These are phyloP conservation scores for Agrochola lychnidis DNA, from an alignment of 2,888 invertebrate species.

Conservation along the genomic window DNA sequence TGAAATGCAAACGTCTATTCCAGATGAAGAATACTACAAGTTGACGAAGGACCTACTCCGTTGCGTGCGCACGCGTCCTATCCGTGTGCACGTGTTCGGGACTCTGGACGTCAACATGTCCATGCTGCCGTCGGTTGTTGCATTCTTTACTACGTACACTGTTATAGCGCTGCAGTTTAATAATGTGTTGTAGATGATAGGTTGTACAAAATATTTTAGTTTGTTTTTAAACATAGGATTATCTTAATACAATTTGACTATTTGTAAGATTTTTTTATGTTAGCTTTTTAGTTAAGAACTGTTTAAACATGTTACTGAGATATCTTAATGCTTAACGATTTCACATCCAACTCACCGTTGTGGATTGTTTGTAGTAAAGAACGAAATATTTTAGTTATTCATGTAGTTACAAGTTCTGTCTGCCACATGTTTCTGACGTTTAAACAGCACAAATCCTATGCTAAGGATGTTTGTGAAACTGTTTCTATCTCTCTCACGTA, in stretches of 20 bases:
- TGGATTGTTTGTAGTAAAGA: too few species aligned
- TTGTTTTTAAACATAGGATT: not conserved
- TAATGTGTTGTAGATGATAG: constrained; percentile 26
- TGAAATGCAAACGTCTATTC: constrained; percentile 10
- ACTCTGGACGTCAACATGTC: constrained; percentile 74
- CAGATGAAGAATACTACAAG: constrained; percentile 54
- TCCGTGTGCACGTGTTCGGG: constrained; percentile 72
- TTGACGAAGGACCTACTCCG: constrained; percentile 73
- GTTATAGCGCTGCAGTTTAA: constrained; percentile 77
- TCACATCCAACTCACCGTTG: not conserved
- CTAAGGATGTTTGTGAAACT: not conserved
- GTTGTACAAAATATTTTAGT: not conserved
- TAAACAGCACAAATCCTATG: not conserved
- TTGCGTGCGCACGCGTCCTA: constrained; percentile 67
- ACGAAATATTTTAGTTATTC: not conserved
- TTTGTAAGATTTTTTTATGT: too few species aligned
- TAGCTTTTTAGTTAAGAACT: too few species aligned
- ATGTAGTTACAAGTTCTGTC: not conserved
- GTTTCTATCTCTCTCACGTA: too few species aligned
- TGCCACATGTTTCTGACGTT: not conserved
- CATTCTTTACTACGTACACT: constrained; percentile 76
- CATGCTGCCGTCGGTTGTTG: constrained; percentile 72
- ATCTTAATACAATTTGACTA: too few species aligned
- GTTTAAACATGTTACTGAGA: too few species aligned
- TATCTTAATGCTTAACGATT: too few species aligned